A percentile compares a stretch with the other conserved stretches of the same genome.
Evolutionary conservation across 2,113 vertebrate genomes (phyloP).

Genomic region (Nestor notabilis): DNA sequence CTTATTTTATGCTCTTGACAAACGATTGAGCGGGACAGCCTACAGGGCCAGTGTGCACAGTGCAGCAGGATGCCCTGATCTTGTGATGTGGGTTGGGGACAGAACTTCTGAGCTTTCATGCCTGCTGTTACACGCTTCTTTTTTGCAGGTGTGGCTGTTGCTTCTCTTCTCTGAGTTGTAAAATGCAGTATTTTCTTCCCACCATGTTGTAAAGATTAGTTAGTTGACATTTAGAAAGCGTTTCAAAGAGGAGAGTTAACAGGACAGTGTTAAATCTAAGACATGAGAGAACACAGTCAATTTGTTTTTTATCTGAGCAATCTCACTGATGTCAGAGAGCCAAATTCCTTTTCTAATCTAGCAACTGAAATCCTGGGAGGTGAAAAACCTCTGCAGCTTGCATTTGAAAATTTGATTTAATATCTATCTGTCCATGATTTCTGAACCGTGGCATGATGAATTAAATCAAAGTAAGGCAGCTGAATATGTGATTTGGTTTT

Average conservation of each 20-base stretch:
- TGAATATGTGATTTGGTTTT: slow-evolving; percentile 6
- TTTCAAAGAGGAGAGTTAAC: background rate
- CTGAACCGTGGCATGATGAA: background rate
- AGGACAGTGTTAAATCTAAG: background rate
- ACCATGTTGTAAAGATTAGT: background rate
- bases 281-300: background rate
- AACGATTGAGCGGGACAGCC: background rate
- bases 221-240: background rate
- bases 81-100: background rate
- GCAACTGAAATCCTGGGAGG: background rate
- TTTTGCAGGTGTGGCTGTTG: background rate
- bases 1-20: background rate
- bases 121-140: background rate
- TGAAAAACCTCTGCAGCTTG: slow-evolving; percentile 23
- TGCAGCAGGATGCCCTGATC: background rate
- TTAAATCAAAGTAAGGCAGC: slow-evolving; percentile 11
- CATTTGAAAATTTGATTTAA: slow-evolving; percentile 19
- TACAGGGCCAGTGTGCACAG: background rate
- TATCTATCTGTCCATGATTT: slow-evolving; percentile 16
- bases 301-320: background rate
- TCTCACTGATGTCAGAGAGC: background rate
- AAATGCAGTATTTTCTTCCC: background rate
- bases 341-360: slow-evolving; percentile 21
- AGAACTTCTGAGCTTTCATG: background rate
- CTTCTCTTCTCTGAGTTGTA: background rate